These are phyloP conservation scores for Schizopygopsis pylzovi DNA, from an alignment of 2,797 vertebrate species.

Conservation along the genomic window DNA sequence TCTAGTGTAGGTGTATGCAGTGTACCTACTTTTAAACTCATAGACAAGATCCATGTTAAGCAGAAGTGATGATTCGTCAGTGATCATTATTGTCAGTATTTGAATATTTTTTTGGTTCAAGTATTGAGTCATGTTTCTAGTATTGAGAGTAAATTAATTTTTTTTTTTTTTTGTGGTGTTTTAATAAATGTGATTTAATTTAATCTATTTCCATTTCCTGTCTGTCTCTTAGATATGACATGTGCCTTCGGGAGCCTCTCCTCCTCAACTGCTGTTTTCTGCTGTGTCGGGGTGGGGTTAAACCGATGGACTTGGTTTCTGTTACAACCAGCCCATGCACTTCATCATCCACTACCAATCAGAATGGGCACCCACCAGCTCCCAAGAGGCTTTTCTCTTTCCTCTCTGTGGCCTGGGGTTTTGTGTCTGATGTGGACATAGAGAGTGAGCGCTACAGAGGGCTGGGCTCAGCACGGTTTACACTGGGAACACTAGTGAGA, in stretches of 20 bases:
- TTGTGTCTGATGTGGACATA: slow-evolving; percentile 93
- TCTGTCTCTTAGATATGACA: slow-evolving; percentile 82
- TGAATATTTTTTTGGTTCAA: neutral
- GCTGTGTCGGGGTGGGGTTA: slow-evolving; percentile 85
- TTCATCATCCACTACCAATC: slow-evolving; percentile 66
- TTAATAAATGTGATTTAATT: neutral
- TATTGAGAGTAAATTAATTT: neutral
- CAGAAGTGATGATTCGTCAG: neutral
- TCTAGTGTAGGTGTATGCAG: neutral
- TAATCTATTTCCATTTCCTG: neutral
- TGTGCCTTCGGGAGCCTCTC: slow-evolving; percentile 88
- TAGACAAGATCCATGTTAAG: neutral
- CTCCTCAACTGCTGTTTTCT: slow-evolving; percentile 91
- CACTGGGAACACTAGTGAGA: slow-evolving; percentile 86
- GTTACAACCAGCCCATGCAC: slow-evolving; percentile 82
- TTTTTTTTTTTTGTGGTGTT: neutral
- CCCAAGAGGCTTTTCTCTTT: slow-evolving; percentile 88
- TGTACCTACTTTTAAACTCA: neutral
- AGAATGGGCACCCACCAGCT: slow-evolving; percentile 66
- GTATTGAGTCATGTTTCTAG: no score
- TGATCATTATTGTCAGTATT: neutral
- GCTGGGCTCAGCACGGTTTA: slow-evolving; percentile 90
- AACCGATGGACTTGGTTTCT: slow-evolving; percentile 90
- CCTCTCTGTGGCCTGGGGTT: slow-evolving; percentile 94
- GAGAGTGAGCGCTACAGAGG: slow-evolving; percentile 93